A percentile compares a stretch with the other conserved stretches of the same genome.
Evolutionary conservation across 2,888 invertebrate species (phyloP).

Genomic region (Boloria euphrosyne): DNA sequence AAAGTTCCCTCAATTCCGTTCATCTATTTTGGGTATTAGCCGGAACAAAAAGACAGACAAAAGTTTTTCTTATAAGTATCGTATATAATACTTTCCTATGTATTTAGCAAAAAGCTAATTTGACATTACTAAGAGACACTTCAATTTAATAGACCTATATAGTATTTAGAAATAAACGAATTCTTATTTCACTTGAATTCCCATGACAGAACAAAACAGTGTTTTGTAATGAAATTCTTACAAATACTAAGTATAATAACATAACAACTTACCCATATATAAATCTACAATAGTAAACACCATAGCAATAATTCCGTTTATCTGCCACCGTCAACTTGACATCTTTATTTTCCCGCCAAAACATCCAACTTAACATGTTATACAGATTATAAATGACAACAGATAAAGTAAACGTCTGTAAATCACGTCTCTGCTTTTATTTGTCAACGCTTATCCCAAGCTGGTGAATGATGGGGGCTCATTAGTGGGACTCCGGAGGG

Average conservation of each 20-base stretch:
- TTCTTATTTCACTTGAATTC: too few relatives aligned
- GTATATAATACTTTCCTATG: too few relatives aligned
- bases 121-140: too few relatives aligned
- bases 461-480: slow-evolving; percentile 65
- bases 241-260: slow-evolving; percentile 1
- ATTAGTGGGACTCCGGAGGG: slow-evolving; percentile 64
- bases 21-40: too few relatives aligned
- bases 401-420: slow-evolving; percentile 46
- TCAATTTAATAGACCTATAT: too few relatives aligned
- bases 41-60: too few relatives aligned
- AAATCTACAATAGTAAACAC: slow-evolving; percentile 11
- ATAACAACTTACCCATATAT: not conserved
- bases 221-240: not conserved
- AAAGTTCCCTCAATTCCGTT: too few relatives aligned
- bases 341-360: slow-evolving; percentile 26
- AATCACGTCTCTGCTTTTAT: slow-evolving; percentile 69
- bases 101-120: too few relatives aligned
- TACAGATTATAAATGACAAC: slow-evolving; percentile 29
- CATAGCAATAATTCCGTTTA: slow-evolving; percentile 16
- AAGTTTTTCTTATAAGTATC: too few relatives aligned
- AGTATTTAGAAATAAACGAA: too few relatives aligned
- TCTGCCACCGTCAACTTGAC: slow-evolving; percentile 10
- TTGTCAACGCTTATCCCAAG: slow-evolving; percentile 73
- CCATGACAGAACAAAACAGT: not conserved
- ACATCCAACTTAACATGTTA: slow-evolving; percentile 21